Percentiles rank a stretch among this genome's conserved stretches.
Conservation (phyloP, 2,888 invertebrate genomes). For the Oscheius sp. region DNA sequence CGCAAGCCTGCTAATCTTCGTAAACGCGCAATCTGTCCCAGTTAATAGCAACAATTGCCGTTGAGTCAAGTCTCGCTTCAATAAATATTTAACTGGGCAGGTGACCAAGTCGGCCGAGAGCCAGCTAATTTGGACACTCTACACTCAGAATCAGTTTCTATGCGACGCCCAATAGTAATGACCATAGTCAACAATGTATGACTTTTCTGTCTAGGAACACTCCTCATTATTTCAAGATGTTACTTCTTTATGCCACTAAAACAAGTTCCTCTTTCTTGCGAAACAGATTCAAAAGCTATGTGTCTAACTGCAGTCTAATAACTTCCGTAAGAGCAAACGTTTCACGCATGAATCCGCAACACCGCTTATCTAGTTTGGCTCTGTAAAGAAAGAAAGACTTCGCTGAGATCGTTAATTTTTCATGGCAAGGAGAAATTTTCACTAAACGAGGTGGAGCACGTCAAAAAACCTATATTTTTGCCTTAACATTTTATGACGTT, state of each 20-base stretch:
- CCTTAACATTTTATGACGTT: too few species aligned
- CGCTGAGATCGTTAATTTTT: constrained; percentile 20
- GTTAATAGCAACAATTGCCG: constrained; percentile 38
- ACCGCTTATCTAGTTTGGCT: constrained; percentile 30
- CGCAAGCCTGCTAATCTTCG: constrained; percentile 27
- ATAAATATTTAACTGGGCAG: constrained; percentile 37
- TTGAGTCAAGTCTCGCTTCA: constrained; percentile 37
- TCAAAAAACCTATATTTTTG: background rate
- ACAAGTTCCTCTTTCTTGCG: too few species aligned
- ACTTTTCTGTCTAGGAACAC: background rate
- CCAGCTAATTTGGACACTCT: constrained; percentile 23
- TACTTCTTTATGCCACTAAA: too few species aligned
- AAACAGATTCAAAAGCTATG: background rate
- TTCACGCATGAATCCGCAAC: constrained; percentile 24
- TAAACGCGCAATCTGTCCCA: constrained; percentile 35
- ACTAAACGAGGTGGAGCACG: constrained; percentile 1
- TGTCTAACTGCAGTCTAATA: background rate
- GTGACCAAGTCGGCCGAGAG: constrained; percentile 29
- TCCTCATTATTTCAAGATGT: background rate
- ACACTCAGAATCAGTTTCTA: too few species aligned
- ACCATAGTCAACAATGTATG: background rate
- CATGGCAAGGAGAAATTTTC: constrained; percentile 24
- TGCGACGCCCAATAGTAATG: too few species aligned
- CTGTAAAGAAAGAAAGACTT: constrained; percentile 15
- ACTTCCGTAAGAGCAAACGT: constrained; percentile 19